Evolutionary conservation across 2,797 vertebrate genomes (phyloP).

Genomic region (Hyperoplus lanceolatus): DNA sequence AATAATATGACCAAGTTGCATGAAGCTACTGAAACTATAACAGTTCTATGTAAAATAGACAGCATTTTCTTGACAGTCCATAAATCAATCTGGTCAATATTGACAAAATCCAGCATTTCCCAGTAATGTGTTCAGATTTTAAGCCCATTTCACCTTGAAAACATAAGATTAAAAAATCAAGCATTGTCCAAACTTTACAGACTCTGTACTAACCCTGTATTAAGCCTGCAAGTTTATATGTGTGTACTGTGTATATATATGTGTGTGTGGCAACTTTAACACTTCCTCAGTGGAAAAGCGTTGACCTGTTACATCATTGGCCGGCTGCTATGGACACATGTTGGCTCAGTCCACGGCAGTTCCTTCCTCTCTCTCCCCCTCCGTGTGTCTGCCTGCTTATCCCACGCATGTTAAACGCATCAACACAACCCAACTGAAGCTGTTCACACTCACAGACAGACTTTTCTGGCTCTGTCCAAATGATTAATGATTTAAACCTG

Average conservation of each 20-base stretch:
- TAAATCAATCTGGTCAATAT: no score
- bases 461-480: conserved; percentile 44
- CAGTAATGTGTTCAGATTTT: no score
- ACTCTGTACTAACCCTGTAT: no score
- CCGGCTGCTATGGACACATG: conserved; percentile 38
- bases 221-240: background rate
- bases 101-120: no score
- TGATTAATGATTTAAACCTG: conserved; percentile 26
- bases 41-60: no score
- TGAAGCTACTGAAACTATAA: no score
- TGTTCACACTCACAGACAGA: conserved; percentile 20
- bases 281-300: conserved; percentile 28
- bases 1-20: no score
- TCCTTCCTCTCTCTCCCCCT: conserved; percentile 35
- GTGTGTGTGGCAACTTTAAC: conserved; percentile 14
- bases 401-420: conserved; percentile 60
- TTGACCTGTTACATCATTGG: conserved; percentile 36
- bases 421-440: conserved; percentile 31
- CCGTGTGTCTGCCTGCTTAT: conserved; percentile 28
- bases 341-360: conserved; percentile 19
- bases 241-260: background rate
- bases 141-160: no score
- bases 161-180: no score
- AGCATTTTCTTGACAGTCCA: no score
- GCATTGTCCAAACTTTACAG: no score